A percentile compares a stretch with the other conserved stretches of the same genome.
phyloP scores from a whole-genome alignment of 1,140 invertebrate species.

The Drosophila watanabei region DNA sequence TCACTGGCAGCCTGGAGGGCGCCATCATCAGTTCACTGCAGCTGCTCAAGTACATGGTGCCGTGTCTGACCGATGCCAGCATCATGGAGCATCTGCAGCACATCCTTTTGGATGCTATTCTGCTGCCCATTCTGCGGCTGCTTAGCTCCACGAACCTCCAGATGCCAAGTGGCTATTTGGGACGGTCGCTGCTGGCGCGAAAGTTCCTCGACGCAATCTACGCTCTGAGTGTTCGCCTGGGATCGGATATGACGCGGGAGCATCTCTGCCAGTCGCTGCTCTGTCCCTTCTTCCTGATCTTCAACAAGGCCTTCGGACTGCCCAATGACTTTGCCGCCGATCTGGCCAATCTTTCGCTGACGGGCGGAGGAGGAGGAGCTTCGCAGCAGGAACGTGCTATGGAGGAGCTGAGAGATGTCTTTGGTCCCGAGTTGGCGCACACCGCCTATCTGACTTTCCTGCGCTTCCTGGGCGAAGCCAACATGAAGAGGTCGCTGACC shows the following conservation, averaged over 20 bases:
- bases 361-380: slow-evolving; percentile 1
- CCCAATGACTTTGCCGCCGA: slow-evolving; percentile 87
- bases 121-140: slow-evolving; percentile 91
- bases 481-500: slow-evolving; percentile 90
- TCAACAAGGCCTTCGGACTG: slow-evolving; percentile 92
- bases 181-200: slow-evolving; percentile 90
- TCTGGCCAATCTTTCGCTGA: slow-evolving; percentile 59
- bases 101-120: slow-evolving; percentile 90
- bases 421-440: slow-evolving; percentile 93
- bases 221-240: slow-evolving; percentile 92
- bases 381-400: slow-evolving; percentile 87
- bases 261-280: slow-evolving; percentile 91
- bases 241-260: slow-evolving; percentile 93
- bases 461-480: slow-evolving; percentile 90
- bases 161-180: slow-evolving; percentile 92
- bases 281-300: slow-evolving; percentile 93
- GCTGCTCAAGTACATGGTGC: slow-evolving; percentile 92
- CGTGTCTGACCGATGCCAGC: slow-evolving; percentile 93
- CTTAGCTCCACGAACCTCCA: slow-evolving; percentile 90
- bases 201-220: slow-evolving; percentile 94
- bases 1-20: slow-evolving; percentile 94
- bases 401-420: slow-evolving; percentile 93
- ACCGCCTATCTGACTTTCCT: slow-evolving; percentile 93
- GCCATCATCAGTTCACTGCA: slow-evolving; percentile 94
- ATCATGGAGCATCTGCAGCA: slow-evolving; percentile 95